phyloP scores from a whole-genome alignment of 2,888 invertebrate species.

The Conchocele bisecta region DNA sequence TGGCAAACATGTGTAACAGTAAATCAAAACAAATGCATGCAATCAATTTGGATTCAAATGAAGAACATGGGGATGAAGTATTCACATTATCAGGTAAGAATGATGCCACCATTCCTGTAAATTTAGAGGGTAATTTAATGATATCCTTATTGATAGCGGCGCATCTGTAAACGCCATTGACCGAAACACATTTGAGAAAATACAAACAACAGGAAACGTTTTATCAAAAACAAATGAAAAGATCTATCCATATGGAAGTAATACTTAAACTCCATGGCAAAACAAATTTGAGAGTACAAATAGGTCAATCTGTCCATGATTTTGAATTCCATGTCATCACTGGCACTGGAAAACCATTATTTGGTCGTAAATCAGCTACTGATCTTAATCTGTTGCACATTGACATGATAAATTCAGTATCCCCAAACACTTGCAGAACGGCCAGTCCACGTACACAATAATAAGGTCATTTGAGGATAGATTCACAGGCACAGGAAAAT shows the following conservation, averaged over 20 bases:
- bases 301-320: background rate
- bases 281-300: background rate
- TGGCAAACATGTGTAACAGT: background rate
- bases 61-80: background rate
- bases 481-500: no score
- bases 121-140: background rate
- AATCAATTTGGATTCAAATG: background rate
- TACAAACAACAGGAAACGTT: background rate
- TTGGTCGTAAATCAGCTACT: background rate
- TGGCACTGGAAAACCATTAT: background rate
- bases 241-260: background rate
- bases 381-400: background rate
- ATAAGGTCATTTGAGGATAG: constrained; percentile 6
- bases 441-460: background rate
- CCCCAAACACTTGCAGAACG: no score
- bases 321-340: background rate
- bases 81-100: background rate
- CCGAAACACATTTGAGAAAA: background rate
- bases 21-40: background rate
- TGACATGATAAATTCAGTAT: background rate
- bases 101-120: background rate
- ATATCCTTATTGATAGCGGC: constrained; percentile 1
- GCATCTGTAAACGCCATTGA: background rate
- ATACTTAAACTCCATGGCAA: background rate
- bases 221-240: background rate